These are phyloP conservation scores for Phyto melanocephala DNA, from an alignment of 2,888 invertebrate species.

Conservation along the genomic window DNA sequence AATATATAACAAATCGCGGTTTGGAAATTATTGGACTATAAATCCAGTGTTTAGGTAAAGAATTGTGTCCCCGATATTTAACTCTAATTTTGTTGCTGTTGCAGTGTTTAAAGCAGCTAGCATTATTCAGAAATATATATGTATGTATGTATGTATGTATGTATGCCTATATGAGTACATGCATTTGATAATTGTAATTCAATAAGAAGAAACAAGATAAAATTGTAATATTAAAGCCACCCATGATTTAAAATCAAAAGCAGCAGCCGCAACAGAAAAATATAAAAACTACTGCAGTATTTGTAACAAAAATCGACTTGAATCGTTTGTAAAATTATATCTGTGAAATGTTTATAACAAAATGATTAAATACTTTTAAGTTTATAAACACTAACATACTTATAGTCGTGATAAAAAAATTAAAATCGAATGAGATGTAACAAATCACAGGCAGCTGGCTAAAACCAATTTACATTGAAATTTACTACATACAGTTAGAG, in stretches of 20 bases:
- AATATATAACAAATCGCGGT: neutral
- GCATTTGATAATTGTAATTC: neutral
- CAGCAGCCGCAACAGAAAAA: neutral
- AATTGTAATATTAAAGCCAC: slow-evolving; percentile 32
- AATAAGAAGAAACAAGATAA: neutral
- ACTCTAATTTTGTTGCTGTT: neutral
- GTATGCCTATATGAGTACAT: neutral
- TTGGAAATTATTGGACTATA: neutral
- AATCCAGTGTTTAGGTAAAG: neutral
- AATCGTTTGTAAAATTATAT: slow-evolving; percentile 29
- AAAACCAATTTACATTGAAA: neutral
- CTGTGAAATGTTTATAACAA: slow-evolving; percentile 32
- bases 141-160: neutral
- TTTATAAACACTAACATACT: neutral
- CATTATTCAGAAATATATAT: neutral
- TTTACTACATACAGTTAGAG: neutral
- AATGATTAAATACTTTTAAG: slow-evolving; percentile 15
- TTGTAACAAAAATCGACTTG: slow-evolving; percentile 43
- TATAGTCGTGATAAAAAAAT: neutral
- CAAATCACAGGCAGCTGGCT: slow-evolving; percentile 17
- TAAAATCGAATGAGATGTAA: slow-evolving; percentile 32
- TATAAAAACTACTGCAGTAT: neutral
- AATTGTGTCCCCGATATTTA: neutral
- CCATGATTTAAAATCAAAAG: slow-evolving; percentile 48
- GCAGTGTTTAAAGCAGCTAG: neutral